Conservation (phyloP, 2,888 invertebrate genomes). For the Coelopa pilipes region DNA sequence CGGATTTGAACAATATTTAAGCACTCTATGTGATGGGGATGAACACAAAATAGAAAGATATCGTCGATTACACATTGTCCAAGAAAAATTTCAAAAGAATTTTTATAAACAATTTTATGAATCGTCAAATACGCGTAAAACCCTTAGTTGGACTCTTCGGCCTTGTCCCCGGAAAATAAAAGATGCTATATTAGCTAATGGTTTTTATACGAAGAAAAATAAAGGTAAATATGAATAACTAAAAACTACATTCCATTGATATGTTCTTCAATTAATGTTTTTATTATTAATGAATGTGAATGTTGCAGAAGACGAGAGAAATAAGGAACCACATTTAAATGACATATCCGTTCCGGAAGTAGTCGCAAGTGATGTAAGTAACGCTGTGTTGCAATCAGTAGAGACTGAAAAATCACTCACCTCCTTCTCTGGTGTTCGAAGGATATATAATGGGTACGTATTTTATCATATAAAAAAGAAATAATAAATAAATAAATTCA, state of each 20-base stretch:
- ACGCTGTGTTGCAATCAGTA: too few relatives aligned
- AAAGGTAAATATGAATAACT: too few relatives aligned
- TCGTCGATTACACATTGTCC: not conserved
- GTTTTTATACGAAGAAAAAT: too few relatives aligned
- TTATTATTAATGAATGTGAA: not conserved
- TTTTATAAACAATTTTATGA: slow-evolving; percentile 28
- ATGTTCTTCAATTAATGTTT: not conserved
- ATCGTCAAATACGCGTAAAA: not conserved
- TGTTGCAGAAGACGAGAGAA: not conserved
- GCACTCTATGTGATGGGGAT: not conserved
- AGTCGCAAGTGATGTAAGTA: too few relatives aligned
- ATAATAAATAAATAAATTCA: too few relatives aligned
- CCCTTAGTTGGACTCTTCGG: slow-evolving; percentile 15
- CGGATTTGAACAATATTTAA: not conserved
- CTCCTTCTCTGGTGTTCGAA: too few relatives aligned
- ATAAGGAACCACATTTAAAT: not conserved
- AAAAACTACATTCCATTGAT: not conserved
- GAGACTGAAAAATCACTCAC: too few relatives aligned
- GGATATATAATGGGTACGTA: too few relatives aligned
- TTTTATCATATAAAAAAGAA: too few relatives aligned
- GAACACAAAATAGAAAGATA: not conserved
- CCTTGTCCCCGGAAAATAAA: slow-evolving; percentile 18
- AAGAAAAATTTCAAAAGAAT: not conserved
- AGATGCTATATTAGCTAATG: too few relatives aligned
- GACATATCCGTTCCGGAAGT: too few relatives aligned